Evolutionary conservation across 1,140 invertebrate genomes (phyloP).

Genomic region (Gonioctena quinquepunctata): DNA sequence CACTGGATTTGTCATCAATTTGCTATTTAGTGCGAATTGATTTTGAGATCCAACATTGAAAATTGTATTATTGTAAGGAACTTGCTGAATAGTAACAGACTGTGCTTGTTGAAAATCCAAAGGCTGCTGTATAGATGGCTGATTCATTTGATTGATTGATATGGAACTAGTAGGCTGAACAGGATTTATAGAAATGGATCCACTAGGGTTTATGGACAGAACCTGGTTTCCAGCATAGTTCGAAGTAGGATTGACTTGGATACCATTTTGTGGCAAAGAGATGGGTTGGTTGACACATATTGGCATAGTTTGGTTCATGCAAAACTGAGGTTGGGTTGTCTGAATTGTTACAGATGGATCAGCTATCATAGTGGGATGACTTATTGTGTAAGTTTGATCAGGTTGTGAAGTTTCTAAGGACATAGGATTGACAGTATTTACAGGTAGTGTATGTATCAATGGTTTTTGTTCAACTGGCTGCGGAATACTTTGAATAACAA

Average conservation of each 20-base stretch:
- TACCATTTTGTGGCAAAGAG: slow-evolving; percentile 26
- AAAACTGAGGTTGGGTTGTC: slow-evolving; percentile 28
- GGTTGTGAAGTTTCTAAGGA: slow-evolving; percentile 11
- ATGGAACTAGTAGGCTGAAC: slow-evolving; percentile 8
- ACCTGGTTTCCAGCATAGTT: slow-evolving; percentile 18
- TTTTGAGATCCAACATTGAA: slow-evolving; percentile 40
- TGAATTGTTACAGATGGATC: slow-evolving; percentile 20
- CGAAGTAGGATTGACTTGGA: slow-evolving; percentile 23
- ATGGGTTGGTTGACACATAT: slow-evolving; percentile 37
- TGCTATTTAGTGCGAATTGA: slow-evolving; percentile 38
- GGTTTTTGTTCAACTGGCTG: slow-evolving; percentile 30
- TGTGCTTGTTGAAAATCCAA: slow-evolving; percentile 41
- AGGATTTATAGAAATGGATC: slow-evolving; percentile 14
- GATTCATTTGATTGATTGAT: slow-evolving; percentile 31
- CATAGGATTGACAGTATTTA: slow-evolving; percentile 21
- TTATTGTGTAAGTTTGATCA: slow-evolving; percentile 24
- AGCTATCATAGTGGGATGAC: slow-evolving; percentile 18
- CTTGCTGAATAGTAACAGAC: slow-evolving; percentile 43
- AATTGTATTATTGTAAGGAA: slow-evolving; percentile 36
- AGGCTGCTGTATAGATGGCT: slow-evolving; percentile 22
- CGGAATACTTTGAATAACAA: slow-evolving; percentile 35
- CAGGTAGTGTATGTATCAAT: slow-evolving; percentile 19
- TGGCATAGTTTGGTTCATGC: slow-evolving; percentile 37
- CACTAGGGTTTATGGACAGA: slow-evolving; percentile 14
- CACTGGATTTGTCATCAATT: slow-evolving; percentile 37